These are phyloP conservation scores for Diplodus sargus DNA, from an alignment of 2,797 vertebrate species.

Conservation along the genomic window DNA sequence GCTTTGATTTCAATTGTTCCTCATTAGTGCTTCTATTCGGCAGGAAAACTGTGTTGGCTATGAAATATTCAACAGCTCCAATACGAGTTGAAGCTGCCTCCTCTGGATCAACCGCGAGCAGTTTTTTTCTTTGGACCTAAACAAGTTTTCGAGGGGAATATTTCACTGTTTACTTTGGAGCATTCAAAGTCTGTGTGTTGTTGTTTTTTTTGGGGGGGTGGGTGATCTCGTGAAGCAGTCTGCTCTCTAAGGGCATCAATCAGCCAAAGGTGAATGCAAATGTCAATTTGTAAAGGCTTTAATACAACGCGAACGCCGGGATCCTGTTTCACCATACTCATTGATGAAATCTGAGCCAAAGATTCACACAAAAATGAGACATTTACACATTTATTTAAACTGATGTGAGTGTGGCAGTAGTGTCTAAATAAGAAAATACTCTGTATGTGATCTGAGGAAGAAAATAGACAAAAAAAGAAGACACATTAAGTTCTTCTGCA, in stretches of 20 bases:
- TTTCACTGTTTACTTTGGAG: slow-evolving; percentile 51
- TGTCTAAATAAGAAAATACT: neutral
- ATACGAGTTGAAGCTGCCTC: slow-evolving; percentile 43
- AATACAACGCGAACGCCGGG: neutral
- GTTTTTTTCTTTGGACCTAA: slow-evolving; percentile 54
- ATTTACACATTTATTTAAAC: neutral
- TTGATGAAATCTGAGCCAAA: neutral
- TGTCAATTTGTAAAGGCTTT: slow-evolving; percentile 23
- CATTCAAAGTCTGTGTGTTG: slow-evolving; percentile 22
- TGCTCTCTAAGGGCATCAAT: slow-evolving; percentile 29
- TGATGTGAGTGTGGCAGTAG: slow-evolving; percentile 1
- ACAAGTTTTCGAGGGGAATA: slow-evolving; percentile 36
- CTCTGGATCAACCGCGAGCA: slow-evolving; percentile 35
- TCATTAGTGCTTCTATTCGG: slow-evolving; percentile 65
- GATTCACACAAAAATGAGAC: slow-evolving; percentile 4
- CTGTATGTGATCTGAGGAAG: slow-evolving; percentile 1
- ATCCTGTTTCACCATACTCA: neutral
- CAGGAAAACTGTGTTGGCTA: slow-evolving; percentile 50
- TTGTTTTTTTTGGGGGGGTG: slow-evolving; percentile 39
- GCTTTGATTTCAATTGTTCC: slow-evolving; percentile 75
- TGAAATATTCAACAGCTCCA: slow-evolving; percentile 75
- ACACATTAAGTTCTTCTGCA: neutral
- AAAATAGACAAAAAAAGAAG: too few relatives aligned
- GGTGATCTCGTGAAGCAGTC: slow-evolving; percentile 25
- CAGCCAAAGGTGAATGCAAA: slow-evolving; percentile 39